Evolutionary conservation across 2,797 vertebrate species (phyloP), one percentile per base, ranked within the genome.

Genomic region (Liparis tanakae): DNA sequence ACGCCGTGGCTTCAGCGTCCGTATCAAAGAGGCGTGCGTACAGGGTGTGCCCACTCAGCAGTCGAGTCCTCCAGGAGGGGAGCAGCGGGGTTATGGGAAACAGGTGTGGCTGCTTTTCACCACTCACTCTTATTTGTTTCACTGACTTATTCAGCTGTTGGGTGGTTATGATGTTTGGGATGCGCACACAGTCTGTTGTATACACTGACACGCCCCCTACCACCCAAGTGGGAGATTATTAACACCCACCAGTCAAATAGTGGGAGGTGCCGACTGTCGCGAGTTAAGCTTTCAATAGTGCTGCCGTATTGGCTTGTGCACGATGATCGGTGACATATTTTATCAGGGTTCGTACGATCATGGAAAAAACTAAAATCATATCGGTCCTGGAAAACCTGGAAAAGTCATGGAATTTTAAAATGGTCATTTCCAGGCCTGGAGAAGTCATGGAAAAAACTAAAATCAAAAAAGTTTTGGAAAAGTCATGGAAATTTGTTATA

Each of bases 11-110:
- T 85, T 82, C 81, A 80, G 81, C 67, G 87, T 79, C 65, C 57
- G 65, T 76, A 81, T 88, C 90, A 74, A 87, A 85, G 78, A 76
- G 80, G 80, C 82, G 70, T 86, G 87, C 79, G 82, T 72, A 80
- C 68, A 84, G 80, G 85, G 88, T 86, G 82, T 92, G 90, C 86
- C 70, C 65, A 80, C 86, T 91, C 91, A 91, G 92, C 91, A 86
- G 61, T 61, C 57, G 60, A 71, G 70, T 78, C 77, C 87, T 84
- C 84, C 81, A 82, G 76, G 86, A 91, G 76, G 82, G 76, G 76
- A 85, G 73, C 51, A 51, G 67, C 14, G 57, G 85, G 87, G 86
- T 92, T 92, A 92, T 93, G 87, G 91, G 90, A 93, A 94, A 93
- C 92, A 93, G 91, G 92, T 92, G 91, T 85, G 83, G 89, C 83